These are phyloP conservation scores for Sphyrna mokarran DNA, from an alignment of 2,113 vertebrate species.

Conservation along the genomic window DNA sequence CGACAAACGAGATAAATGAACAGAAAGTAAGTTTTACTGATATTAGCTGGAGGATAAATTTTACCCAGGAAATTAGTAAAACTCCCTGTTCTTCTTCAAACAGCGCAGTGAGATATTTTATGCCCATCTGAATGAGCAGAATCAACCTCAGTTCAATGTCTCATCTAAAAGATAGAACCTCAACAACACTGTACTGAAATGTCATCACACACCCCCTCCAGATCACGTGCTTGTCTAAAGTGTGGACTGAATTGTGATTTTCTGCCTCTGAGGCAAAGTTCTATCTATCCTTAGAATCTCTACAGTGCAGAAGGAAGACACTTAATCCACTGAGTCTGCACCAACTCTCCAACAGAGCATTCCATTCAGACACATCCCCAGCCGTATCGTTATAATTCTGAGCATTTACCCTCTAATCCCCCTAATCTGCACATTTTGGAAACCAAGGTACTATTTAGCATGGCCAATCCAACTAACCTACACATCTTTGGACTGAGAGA, in stretches of 20 bases:
- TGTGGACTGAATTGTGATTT: neutral
- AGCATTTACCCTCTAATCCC: too few species aligned
- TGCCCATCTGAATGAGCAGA: neutral
- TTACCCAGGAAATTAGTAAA: neutral
- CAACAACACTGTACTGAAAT: neutral
- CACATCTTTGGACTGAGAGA: too few species aligned
- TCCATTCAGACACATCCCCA: too few species aligned
- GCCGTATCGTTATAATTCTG: too few species aligned
- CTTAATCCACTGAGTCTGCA: too few species aligned
- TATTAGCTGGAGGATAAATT: neutral
- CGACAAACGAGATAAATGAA: neutral
- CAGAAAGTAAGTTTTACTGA: neutral
- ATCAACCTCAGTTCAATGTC: neutral
- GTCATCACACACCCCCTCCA: neutral
- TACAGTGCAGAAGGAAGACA: too few species aligned
- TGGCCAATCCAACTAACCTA: too few species aligned
- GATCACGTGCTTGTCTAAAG: neutral
- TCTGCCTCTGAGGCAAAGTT: neutral
- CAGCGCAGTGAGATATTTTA: neutral
- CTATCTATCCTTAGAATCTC: too few species aligned
- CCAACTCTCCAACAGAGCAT: too few species aligned
- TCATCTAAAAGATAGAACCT: neutral
- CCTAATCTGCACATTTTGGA: too few species aligned
- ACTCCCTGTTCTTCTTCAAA: neutral
- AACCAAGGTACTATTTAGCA: too few species aligned